These are phyloP conservation scores for Melanostoma mellinum DNA, from an alignment of 2,888 invertebrate species.

Conservation along the genomic window DNA sequence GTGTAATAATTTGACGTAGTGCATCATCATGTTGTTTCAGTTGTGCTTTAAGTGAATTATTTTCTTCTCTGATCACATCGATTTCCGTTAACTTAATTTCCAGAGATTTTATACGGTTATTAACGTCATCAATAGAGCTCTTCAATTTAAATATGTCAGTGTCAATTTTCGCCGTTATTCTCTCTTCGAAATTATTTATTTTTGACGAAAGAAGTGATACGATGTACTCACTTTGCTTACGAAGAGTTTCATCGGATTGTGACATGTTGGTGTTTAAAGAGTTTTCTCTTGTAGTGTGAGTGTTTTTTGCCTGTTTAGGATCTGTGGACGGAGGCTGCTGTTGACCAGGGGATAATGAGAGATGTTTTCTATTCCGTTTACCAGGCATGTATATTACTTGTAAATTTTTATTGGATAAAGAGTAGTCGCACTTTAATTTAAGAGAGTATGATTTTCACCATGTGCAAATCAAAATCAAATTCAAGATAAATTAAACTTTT, in stretches of 20 bases:
- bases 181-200: neutral
- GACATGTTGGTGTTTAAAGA: neutral
- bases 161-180: neutral
- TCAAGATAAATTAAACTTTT: neutral
- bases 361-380: neutral
- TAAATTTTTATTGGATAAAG: neutral
- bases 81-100: neutral
- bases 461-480: no score
- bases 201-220: neutral
- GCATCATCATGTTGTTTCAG: neutral
- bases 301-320: conserved; percentile 8
- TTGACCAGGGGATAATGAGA: neutral
- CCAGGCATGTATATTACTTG: neutral
- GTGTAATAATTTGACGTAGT: neutral
- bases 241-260: neutral
- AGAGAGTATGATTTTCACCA: neutral
- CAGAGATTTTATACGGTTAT: neutral
- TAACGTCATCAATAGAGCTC: conserved; percentile 10
- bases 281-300: neutral
- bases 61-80: no score
- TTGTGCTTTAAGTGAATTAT: no score
- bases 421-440: neutral
- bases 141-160: neutral
- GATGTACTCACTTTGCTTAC: neutral
- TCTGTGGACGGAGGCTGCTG: neutral